Base-by-base conservation (phyloP, 64 coral and sea anemone genomes). In the Montipora efflorescens region DNA sequence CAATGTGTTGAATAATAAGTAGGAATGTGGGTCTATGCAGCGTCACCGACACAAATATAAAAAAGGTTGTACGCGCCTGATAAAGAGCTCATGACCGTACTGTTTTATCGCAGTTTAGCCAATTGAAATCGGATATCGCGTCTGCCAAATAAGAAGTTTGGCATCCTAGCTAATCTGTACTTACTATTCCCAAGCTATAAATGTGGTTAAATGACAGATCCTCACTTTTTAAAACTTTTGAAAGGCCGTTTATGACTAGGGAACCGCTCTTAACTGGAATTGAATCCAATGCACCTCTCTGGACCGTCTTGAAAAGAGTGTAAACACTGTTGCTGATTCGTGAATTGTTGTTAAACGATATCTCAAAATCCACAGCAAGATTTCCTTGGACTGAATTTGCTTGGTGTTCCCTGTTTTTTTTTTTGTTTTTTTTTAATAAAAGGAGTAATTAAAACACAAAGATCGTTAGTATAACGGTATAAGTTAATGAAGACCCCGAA, bases 301-400 rank as follows among this genome's bases (percentile, higher is more conserved):
- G 75, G 8, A 78, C 50, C 18, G 78, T 15, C 1, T 25, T 80
- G 47, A 87, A 84, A 25, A 84, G 55, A 76, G 36, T n/a, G 10
- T 48, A 53, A 43, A 69, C 83, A 21, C 84, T 76, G 45, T 47
- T 48, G 79, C 58, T 93, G n/a, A 68, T 76, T 71, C 16, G 46
- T 16, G 82, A 79, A 3, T 70, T 6, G 48, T 88, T 71, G 66
- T 79, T 47, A 48, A 93, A 78, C 22, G 51, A 62, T 15, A 93
- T 13, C 25, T 88, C 67, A 77, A 93, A 88, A 59, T 93, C 92
- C 50, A 74, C 92, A 14, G 76, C 77, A n/a, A 93, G 75, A 21
- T 93, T 87, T 67, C 92, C 75, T 48, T 88, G 79, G 4, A 80
- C 23, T 19, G 83, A 76, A 67, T 11, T 80, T 16, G 62, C 75